Percentiles rank a stretch among this genome's conserved stretches.
Evolutionary conservation across 1,140 invertebrate genomes (phyloP).

Genomic region (Brachionus koreanus): DNA sequence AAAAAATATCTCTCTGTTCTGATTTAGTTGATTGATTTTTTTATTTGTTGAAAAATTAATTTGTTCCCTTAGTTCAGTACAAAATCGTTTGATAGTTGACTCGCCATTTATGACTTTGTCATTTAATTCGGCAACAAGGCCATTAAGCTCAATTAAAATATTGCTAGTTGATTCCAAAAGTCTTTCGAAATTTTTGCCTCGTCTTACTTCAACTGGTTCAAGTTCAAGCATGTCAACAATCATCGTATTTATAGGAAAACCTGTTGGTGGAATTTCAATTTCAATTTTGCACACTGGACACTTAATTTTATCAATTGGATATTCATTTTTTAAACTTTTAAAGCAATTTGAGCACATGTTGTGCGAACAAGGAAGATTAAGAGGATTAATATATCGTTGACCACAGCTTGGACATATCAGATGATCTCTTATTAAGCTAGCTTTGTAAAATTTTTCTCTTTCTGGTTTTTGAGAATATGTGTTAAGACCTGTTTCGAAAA

Average conservation of each 20-base stretch:
- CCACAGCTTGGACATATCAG: not conserved
- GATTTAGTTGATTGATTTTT: not conserved
- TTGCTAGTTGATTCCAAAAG: not conserved
- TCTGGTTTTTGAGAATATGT: not conserved
- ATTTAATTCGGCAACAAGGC: not conserved
- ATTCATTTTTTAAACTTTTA: slow-evolving; percentile 23
- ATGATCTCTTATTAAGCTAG: not conserved
- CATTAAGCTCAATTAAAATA: not conserved
- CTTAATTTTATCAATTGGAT: not conserved
- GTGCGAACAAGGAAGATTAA: slow-evolving; percentile 4
- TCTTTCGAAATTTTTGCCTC: not conserved
- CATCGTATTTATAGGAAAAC: slow-evolving; percentile 4
- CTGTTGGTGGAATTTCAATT: not conserved
- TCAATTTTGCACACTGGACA: not conserved
- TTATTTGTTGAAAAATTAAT: not conserved
- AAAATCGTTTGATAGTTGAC: not conserved
- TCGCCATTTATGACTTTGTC: not conserved
- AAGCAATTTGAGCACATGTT: slow-evolving; percentile 13
- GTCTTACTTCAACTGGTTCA: not conserved
- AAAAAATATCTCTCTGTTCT: not conserved
- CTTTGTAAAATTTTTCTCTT: not conserved
- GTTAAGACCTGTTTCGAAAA: not conserved
- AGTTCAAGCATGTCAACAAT: not conserved
- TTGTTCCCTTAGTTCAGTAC: not conserved
- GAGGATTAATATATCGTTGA: not conserved